Evolutionary conservation across 2,888 invertebrate species (phyloP), one percentile per base, ranked within the genome.

Genomic region (Scaptomyza polygonia): DNA sequence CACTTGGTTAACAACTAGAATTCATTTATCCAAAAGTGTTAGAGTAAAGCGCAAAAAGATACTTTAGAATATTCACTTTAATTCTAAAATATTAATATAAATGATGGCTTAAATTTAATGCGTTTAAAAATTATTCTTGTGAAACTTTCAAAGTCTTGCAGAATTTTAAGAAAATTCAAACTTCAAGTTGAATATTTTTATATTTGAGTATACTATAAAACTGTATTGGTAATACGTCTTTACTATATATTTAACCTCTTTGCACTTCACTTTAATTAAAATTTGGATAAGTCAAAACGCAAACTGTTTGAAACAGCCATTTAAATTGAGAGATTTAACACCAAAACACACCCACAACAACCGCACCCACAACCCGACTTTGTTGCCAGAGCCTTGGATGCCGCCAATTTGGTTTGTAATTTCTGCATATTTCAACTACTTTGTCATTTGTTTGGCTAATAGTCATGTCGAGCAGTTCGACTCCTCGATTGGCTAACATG

Each of bases 381-480:
- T 69, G 42, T 14, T 53, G 42, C 67, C 56, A 49, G 47, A 67
- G 80, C 83, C 80, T 59, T 49, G 11, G 48, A 76, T 85, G 84
- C 84, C 84, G 84, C 84, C 84, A 68, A 57, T 74, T 76, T 83
- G 88, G 73, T 76, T 79, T 63, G 78, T 86, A 82, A 73, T 88
- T 88, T 88, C 67, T 54, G 79, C 62, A 68, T 72, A 71, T 62
- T 68, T 72, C 53, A 73, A 70, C 86, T 88, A 83, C 78, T 80
- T 78, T 78, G 68, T 56, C 55, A 63, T 72, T 72, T 71, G 72
- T 62, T 59, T 45, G 57, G 40, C 66, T 73, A 77, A 45, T 36
- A 48, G 30, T 48, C 39, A 52, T 61, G 66, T 56, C 44, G 34
- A 48, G 7, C n/a, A 42, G 18, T 32, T 53, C 62, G 67, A 74